A percentile compares a stretch with the other conserved stretches of the same genome.
Evolutionary conservation across 2,113 vertebrate genomes (phyloP).

Genomic region (Syrrhaptes paradoxus): DNA sequence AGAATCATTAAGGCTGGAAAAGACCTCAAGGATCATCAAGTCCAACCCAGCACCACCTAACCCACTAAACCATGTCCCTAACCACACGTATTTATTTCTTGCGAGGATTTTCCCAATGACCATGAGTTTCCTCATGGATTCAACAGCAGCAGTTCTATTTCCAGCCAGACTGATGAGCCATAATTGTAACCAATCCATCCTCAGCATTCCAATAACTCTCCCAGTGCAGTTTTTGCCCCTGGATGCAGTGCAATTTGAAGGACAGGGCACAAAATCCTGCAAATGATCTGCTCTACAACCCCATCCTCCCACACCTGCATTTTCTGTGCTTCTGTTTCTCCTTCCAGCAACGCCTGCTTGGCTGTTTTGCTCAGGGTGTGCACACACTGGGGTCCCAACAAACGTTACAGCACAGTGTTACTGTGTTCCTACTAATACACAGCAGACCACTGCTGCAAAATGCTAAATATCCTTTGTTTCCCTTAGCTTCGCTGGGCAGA

Average conservation of each 20-base stretch:
- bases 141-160: background rate
- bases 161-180: accelerated
- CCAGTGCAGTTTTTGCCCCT: background rate
- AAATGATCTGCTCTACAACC: accelerated
- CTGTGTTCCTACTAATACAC: background rate
- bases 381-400: background rate
- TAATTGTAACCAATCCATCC: background rate
- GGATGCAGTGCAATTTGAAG: too few relatives aligned
- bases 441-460: background rate
- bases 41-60: too few relatives aligned
- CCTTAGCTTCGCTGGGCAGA: background rate
- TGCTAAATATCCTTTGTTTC: background rate
- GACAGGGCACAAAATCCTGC: background rate
- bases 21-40: too few relatives aligned
- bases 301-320: background rate
- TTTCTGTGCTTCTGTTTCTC: background rate
- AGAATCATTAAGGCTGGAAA: too few relatives aligned
- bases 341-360: background rate
- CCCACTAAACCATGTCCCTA: too few relatives aligned
- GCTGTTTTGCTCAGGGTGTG: background rate
- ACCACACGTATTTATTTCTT: too few relatives aligned
- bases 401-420: background rate
- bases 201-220: background rate
- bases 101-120: background rate
- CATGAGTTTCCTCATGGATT: background rate